Base-by-base conservation (phyloP, 2,113 vertebrate genomes). In the Lampris incognitus region DNA sequence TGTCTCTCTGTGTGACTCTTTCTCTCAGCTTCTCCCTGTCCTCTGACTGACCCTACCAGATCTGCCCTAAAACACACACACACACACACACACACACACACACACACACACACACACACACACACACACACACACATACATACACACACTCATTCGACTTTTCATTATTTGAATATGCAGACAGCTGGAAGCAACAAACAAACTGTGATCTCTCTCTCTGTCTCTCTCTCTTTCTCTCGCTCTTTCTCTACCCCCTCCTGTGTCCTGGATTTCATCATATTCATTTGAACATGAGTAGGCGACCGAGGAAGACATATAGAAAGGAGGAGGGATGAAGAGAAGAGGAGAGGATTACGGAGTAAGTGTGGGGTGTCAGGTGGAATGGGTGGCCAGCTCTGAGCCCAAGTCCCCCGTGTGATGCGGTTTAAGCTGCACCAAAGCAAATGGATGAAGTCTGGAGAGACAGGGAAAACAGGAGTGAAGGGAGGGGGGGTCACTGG, bases 371-470 rank as follows among this genome's bases (percentile, higher is more conserved):
- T 74, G 80, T 83, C 73, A 80, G 81, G 74, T 83, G 71, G 64
- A 79, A 76, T 81, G 76, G 78, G 86, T 24, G 24, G 24, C 24
- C 24, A 82, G 64, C 62, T 36, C 11, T 52, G 48, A 87, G 77
- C 76, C 82, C 49, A 63, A 40, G 71, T 84, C 87, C 86, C 87
- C 72, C 64, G 82, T 78, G 87, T 48, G 63, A 55, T 68, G 65
- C 50, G 46, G 82, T 77, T 84, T 61, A 72, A 75, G 67, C 60
- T 52, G 69, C 85, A 87, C 89, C 85, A 92, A 87, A 81, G 86
- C 82, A 90, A 85, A 86, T 85, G 81, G 75, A 59, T 55, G 74
- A 72, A 59, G 70, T 83, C 75, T 9, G 56, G 72, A 57, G 63
- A 70, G n/a, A 50, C 55, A 5, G 64, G 69, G 69, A 65, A 69